Conservation (phyloP, 2,113 vertebrate species). For the Anser cygnoides region DNA sequence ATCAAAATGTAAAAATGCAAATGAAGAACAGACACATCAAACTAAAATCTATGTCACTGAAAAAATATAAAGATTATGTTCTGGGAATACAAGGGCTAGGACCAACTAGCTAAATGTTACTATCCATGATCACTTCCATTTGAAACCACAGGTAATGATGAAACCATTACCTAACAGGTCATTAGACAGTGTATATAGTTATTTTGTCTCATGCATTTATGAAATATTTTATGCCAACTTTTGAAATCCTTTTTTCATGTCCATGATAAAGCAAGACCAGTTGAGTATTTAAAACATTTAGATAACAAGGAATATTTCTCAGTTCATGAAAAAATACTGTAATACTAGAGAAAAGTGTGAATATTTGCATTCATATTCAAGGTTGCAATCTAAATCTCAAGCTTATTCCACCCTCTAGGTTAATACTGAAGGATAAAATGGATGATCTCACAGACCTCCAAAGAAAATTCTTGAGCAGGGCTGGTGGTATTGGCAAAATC, state of each 20-base stretch:
- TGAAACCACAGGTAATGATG: conserved; percentile 71
- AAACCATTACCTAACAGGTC: conserved; percentile 59
- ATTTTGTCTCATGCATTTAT: conserved; percentile 45
- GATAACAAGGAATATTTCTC: conserved; percentile 40
- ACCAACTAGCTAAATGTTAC: conserved; percentile 63
- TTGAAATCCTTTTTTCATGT: conserved; percentile 3
- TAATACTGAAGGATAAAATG: conserved; percentile 2
- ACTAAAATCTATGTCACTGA: conserved; percentile 7
- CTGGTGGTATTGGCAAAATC: background rate
- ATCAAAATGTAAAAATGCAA: conserved; percentile 11
- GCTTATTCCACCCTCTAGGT: background rate
- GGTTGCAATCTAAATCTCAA: conserved; percentile 15
- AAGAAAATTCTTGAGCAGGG: background rate
- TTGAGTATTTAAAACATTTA: conserved; percentile 26
- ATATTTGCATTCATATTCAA: conserved; percentile 5
- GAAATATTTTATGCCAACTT: conserved; percentile 60
- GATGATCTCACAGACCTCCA: background rate
- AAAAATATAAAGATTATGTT: conserved; percentile 42
- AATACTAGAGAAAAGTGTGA: background rate
- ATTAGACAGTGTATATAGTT: conserved; percentile 50
- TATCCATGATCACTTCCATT: conserved; percentile 61
- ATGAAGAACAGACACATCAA: conserved; percentile 48
- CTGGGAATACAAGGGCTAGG: conserved; percentile 57
- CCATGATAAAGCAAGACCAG: conserved; percentile 24
- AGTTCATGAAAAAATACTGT: background rate